These are phyloP conservation scores for Lasioglossum oenotherae DNA, from an alignment of 2,888 invertebrate species.

Conservation along the genomic window DNA sequence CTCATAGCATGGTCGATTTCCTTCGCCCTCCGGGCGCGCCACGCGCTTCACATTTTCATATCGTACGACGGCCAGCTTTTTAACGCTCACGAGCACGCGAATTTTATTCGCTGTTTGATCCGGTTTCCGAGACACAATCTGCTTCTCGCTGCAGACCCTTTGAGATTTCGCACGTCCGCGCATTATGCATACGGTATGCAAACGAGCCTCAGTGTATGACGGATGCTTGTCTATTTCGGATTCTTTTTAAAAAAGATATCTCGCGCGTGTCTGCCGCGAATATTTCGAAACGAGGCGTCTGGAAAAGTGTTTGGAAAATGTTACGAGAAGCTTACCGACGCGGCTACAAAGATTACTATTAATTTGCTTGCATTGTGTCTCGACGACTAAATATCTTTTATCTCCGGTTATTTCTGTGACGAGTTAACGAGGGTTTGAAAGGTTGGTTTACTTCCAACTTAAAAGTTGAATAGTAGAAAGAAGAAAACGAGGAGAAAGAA, in stretches of 20 bases:
- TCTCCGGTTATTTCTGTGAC: neutral
- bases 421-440: neutral
- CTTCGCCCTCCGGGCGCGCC: neutral
- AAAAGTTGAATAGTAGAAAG: neutral
- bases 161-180: conserved; percentile 18
- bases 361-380: neutral
- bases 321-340: neutral
- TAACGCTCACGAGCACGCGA: conserved; percentile 18
- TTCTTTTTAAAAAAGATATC: conserved; percentile 5
- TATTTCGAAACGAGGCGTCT: no score
- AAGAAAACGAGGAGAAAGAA: neutral
- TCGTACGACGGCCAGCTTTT: conserved; percentile 9
- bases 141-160: conserved; percentile 25
- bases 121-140: conserved; percentile 41
- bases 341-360: neutral
- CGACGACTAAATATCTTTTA: no score
- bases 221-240: conserved; percentile 29
- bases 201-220: conserved; percentile 30
- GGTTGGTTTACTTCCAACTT: neutral
- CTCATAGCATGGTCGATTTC: neutral
- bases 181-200: conserved; percentile 46
- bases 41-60: neutral
- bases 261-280: neutral
- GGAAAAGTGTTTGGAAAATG: no score
- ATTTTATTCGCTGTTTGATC: conserved; percentile 38